These are phyloP conservation scores for Gandaritis pyraliata DNA, from an alignment of 2,888 invertebrate species.

Conservation along the genomic window DNA sequence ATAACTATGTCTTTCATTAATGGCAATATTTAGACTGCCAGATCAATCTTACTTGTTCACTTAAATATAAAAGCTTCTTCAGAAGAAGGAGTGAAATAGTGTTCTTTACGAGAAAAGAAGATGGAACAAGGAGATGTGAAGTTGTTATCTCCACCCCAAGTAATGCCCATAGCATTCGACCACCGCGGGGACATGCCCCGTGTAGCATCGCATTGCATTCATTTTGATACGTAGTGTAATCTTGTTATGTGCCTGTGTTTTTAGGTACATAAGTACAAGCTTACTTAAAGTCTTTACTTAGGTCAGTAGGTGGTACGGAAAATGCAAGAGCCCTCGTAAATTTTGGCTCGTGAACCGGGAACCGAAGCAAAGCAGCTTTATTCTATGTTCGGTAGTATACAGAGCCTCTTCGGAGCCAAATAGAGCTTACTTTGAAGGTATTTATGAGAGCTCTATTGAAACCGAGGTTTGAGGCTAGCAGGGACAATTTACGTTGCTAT, in stretches of 20 bases:
- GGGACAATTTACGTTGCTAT: slow-evolving; percentile 7
- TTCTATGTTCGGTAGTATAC: not conserved
- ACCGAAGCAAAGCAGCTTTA: slow-evolving; percentile 29
- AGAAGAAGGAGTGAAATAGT: no score
- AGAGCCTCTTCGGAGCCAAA: slow-evolving; percentile 18
- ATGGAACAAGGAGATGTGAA: no score
- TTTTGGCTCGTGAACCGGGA: slow-evolving; percentile 40
- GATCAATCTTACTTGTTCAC: not conserved
- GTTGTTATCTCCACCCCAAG: no score
- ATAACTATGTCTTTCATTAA: no score
- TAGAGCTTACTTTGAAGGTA: slow-evolving; percentile 34
- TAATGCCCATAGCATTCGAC: no score
- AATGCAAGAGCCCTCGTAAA: slow-evolving; percentile 35
- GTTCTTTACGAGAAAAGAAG: no score
- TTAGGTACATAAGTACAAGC: no score
- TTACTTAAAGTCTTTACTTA: not conserved
- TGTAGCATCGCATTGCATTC: no score
- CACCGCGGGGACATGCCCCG: no score
- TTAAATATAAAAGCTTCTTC: not conserved
- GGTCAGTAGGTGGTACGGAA: not conserved
- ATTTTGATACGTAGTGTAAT: no score
- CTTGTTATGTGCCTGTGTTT: no score
- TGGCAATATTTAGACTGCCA: not conserved
- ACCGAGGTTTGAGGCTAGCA: slow-evolving; percentile 7
- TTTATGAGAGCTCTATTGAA: slow-evolving; percentile 37